These are phyloP conservation scores for Callorhinus ursinus DNA, from an alignment of 2,113 vertebrate species.

Conservation along the genomic window DNA sequence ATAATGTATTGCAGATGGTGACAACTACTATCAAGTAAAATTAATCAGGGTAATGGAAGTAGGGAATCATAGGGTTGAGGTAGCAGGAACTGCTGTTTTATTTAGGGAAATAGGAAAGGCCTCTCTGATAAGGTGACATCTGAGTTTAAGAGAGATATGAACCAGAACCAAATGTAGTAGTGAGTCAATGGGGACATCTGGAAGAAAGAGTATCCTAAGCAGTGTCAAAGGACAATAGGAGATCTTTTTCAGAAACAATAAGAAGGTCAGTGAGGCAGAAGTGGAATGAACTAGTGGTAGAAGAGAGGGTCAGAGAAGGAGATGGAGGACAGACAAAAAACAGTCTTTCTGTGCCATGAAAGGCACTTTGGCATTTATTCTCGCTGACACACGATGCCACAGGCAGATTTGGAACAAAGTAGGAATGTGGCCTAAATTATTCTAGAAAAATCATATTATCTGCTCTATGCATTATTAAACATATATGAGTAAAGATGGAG, in stretches of 20 bases:
- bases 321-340: neutral
- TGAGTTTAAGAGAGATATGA: neutral
- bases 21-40: neutral
- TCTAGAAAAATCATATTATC: neutral
- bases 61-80: too few relatives aligned
- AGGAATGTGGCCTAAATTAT: neutral
- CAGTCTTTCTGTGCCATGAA: neutral
- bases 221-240: neutral
- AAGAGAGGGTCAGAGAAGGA: neutral
- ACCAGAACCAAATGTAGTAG: neutral
- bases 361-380: neutral
- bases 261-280: neutral
- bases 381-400: neutral
- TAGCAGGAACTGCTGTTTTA: neutral
- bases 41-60: neutral
- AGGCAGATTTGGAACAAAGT: neutral
- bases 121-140: neutral
- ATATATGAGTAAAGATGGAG: neutral
- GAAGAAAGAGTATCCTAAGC: neutral
- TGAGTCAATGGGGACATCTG: neutral
- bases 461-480: neutral
- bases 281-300: neutral
- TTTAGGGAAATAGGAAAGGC: neutral
- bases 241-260: neutral
- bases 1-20: neutral